A percentile compares a stretch with the other conserved stretches of the same genome.
Conservation (phyloP, 2,888 invertebrate species). For the Tromatobia lineatoria region DNA sequence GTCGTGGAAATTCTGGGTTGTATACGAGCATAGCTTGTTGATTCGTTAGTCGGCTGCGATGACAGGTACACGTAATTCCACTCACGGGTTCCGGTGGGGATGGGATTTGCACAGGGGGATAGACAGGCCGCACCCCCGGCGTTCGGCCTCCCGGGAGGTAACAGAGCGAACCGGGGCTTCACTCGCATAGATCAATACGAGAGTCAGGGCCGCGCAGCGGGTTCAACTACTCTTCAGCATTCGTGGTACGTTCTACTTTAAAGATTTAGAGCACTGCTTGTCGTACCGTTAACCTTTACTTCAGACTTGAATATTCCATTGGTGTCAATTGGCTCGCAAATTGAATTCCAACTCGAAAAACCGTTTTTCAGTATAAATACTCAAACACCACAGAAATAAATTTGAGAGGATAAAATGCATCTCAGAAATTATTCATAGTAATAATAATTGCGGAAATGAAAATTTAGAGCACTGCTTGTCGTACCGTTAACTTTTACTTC, state of each 20-base stretch:
- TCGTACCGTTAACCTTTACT: neutral
- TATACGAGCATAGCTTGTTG: neutral
- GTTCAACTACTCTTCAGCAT: slow-evolving; percentile 58
- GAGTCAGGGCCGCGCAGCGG: slow-evolving; percentile 73
- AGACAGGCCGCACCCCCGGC: slow-evolving; percentile 7
- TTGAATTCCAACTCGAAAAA: neutral
- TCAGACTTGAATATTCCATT: neutral
- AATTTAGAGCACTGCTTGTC: neutral
- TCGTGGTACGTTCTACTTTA: slow-evolving; percentile 15
- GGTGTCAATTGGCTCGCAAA: neutral
- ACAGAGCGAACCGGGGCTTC: slow-evolving; percentile 72
- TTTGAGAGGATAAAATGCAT: neutral
- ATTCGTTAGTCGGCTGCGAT: slow-evolving; percentile 14
- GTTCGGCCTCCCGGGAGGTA: slow-evolving; percentile 64
- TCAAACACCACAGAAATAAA: neutral
- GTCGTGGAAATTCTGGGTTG: neutral
- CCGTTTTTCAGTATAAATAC: neutral
- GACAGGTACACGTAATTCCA: slow-evolving; percentile 68
- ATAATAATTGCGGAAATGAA: neutral
- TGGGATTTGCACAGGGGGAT: slow-evolving; percentile 21
- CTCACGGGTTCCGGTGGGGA: slow-evolving; percentile 6
- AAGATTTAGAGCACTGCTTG: slow-evolving; percentile 3
- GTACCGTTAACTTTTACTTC: neutral
- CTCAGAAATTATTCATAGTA: neutral
- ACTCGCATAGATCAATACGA: slow-evolving; percentile 77